Base-by-base conservation (phyloP, 2,113 vertebrate species). In the Morphnarchus princeps region DNA sequence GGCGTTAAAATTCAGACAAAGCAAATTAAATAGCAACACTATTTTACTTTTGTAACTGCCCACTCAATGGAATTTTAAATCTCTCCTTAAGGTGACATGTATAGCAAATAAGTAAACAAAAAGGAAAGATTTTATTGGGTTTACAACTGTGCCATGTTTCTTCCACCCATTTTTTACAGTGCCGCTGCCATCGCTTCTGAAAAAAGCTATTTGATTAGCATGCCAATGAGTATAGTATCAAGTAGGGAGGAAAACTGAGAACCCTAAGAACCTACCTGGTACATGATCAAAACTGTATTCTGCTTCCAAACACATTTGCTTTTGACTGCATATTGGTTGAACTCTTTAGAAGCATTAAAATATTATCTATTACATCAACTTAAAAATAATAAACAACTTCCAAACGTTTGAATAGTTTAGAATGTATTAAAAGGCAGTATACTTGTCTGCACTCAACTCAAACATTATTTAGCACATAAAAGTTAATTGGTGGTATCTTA, bases 401-500 rank as follows among this genome's bases (percentile, higher is more conserved):
- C 47, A 58, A 96, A 58, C 22, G 29, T 32, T 49, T 93, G 16
- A 91, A 54, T 13, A 36, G 17, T 34, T 66, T 31, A 50, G 21
- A 57, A 20, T 40, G 9, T 81, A 83, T 90, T 66, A 80, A 66
- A 92, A 80, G 58, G 58, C 34, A 90, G 17, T 38, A 66, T 15
- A 54, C 6, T 86, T 82, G 45, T 73, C 87, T 81, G 42, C 40
- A 91, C 82, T 92, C n/a, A 78, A 89, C 29, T 84, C 16, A 54
- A 95, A 82, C 40, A 19, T 34, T 58, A 84, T 55, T 92, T 80
- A 73, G 47, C 42, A 66, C 38, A 36, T 12, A 15, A 26, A 89
- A 97, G 42, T 89, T 82, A 96, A 91, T 86, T 43, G 42, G 52
- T 34, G n/a, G 65, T 82, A 87, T 90, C 71, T 89, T 77, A 74